Base-by-base conservation (phyloP, 2,797 vertebrate genomes). In the Anabacerthia variegaticeps region DNA sequence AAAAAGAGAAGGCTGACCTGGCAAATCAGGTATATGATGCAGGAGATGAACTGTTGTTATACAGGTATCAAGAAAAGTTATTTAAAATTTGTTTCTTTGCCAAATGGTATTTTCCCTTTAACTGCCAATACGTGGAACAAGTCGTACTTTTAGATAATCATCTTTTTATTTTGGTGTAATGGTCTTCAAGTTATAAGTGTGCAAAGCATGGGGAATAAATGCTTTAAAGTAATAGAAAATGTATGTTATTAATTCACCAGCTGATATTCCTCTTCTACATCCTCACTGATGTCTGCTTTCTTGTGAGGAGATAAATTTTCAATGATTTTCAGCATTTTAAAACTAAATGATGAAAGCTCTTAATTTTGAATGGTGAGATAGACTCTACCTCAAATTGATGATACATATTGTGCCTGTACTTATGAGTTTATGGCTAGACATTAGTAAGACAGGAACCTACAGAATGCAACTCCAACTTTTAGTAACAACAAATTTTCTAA, bases 1-100 rank as follows among this genome's bases (percentile, higher is more conserved):
- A 99, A 89, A 98, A 97, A 75, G 98, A 98, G 96, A 99, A 99
- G 95, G 98, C 97, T 55, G 98, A 99, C 49, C 96, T 99, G 72
- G 98, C 99, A 97, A 98, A 98, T 94, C 98, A 99, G 98, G 99
- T 99, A 69, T 39, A 12, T 34, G 37, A 39, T 8, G 46, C 12
- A 76, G 63, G 78, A 30, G 21, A 16, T 63, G 14, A 75, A 13
- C 39, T 46, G 6, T 20, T 51, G 18, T 66, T 55, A 7, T 75
- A 14, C 9, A 28, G 39, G 43, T n/a, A 75, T 21, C 24, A 21
- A 83, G n/a, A 79, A 37, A 62, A 82, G 8, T 74, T 48, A 39
- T 8, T 66, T 61, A 28, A 88, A 69, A 77, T 26, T 51, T 73
- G 3, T 24, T 63, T 56, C 18, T 66, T 65, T 65, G 10, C 65